These are phyloP conservation scores for Orchesella cincta DNA, from an alignment of 1,140 invertebrate species.

Conservation along the genomic window DNA sequence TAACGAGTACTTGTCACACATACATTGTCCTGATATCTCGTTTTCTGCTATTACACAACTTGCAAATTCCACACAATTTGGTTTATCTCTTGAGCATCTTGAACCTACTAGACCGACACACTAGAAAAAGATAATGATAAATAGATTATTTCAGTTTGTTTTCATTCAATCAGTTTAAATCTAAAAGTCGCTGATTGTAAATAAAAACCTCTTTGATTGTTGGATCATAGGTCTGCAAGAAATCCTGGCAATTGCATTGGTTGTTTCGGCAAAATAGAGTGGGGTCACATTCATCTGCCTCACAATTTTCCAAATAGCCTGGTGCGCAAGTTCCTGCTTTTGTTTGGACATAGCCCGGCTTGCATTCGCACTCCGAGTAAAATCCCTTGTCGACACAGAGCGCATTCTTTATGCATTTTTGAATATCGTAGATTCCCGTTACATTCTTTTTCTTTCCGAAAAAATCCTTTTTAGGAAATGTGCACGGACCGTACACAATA, in stretches of 20 bases:
- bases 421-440: constrained; percentile 2
- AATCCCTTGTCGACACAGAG: constrained; percentile 16
- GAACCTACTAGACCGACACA: constrained; percentile 24
- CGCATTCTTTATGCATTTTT: constrained; percentile 29
- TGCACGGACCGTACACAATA: constrained; percentile 15
- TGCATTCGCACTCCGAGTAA: constrained; percentile 30
- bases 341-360: not conserved
- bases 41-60: constrained; percentile 20
- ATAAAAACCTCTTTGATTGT: constrained; percentile 6
- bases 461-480: constrained; percentile 13
- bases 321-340: constrained; percentile 15
- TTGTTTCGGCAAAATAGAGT: constrained; percentile 20
- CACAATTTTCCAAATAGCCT: not conserved
- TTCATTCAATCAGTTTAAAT: not conserved
- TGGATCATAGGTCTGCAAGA: constrained; percentile 12
- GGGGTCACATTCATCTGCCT: constrained; percentile 15
- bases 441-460: constrained; percentile 1
- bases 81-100: constrained; percentile 21
- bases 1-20: constrained; percentile 10
- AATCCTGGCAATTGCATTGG: constrained; percentile 4
- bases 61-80: constrained; percentile 23
- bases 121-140: not conserved
- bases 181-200: not conserved
- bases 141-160: not conserved
- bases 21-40: constrained; percentile 6